A percentile compares a stretch with the other conserved stretches of the same genome.
phyloP scores from a whole-genome alignment of 2,888 invertebrate genomes.

The Alviniconcha strummeri region DNA sequence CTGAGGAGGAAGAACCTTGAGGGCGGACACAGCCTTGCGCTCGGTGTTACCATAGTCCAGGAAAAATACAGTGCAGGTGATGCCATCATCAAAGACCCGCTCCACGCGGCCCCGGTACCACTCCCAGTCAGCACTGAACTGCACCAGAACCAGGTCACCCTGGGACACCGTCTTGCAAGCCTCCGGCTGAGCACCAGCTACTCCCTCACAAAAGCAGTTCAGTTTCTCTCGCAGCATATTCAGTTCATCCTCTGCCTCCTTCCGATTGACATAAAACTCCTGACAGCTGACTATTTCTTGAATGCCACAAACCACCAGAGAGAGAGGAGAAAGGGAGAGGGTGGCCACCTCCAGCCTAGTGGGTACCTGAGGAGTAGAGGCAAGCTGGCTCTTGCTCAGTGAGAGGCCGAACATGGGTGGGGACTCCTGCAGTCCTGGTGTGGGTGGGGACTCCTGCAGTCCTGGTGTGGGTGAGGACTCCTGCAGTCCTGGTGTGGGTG shows the following conservation, averaged over 20 bases:
- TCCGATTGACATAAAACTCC: slow-evolving; percentile 81
- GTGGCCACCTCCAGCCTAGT: not conserved
- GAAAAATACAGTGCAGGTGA: slow-evolving; percentile 48
- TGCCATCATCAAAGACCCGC: slow-evolving; percentile 31
- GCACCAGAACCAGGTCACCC: slow-evolving; percentile 51
- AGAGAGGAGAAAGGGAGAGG: not conserved
- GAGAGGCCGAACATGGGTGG: not conserved
- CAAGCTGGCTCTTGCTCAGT: too few relatives aligned
- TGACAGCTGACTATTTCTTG: slow-evolving; percentile 35
- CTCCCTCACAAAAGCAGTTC: not conserved
- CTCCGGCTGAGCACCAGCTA: not conserved
- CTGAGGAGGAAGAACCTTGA: slow-evolving; percentile 45
- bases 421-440: not conserved
- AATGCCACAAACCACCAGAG: slow-evolving; percentile 4
- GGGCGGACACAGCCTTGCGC: slow-evolving; percentile 33
- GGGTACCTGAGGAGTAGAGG: not conserved
- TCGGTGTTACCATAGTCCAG: slow-evolving; percentile 68
- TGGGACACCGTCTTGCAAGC: not conserved
- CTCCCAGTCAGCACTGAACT: slow-evolving; percentile 39
- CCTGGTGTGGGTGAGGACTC: too few relatives aligned
- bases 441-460: not conserved
- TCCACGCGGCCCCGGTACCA: slow-evolving; percentile 59
- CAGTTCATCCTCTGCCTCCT: slow-evolving; percentile 65
- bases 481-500: too few relatives aligned
- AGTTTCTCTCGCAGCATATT: slow-evolving; percentile 27